Percentiles rank a stretch among this genome's conserved stretches.
Conservation (phyloP, 2,113 vertebrate genomes). For the Ophthalmolycus amberensis region DNA sequence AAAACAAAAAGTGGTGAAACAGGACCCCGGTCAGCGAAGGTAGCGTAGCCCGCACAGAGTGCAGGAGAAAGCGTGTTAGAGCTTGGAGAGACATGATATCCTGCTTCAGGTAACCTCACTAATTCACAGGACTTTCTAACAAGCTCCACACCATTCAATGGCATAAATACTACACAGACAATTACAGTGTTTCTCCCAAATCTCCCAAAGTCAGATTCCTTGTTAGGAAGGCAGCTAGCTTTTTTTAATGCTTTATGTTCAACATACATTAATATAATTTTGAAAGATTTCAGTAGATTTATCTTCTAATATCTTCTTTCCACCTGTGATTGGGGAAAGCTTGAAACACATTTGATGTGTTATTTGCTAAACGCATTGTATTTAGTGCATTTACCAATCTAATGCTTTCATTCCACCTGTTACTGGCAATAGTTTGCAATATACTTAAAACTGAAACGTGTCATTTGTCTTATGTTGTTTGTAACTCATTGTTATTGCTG, state of each 20-base stretch:
- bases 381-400: not conserved
- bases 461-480: not conserved
- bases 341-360: not conserved
- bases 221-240: not conserved
- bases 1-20: constrained; percentile 67
- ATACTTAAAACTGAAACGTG: not conserved
- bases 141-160: constrained; percentile 20
- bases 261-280: not conserved
- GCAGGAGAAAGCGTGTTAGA: constrained; percentile 62
- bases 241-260: not conserved
- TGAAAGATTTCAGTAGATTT: not conserved
- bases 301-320: not conserved
- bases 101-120: constrained; percentile 53
- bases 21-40: constrained; percentile 49
- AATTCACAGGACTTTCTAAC: constrained; percentile 43
- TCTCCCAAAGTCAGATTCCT: not conserved
- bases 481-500: not conserved
- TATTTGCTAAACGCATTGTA: not conserved
- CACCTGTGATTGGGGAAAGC: too few species aligned
- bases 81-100: constrained; percentile 67
- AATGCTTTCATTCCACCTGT: not conserved
- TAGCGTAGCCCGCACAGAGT: constrained; percentile 62
- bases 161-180: constrained; percentile 10
- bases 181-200: constrained; percentile 17
- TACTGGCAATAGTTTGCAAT: not conserved